Conservation (phyloP, 2,113 vertebrate species). For the Cercocebus atys region DNA sequence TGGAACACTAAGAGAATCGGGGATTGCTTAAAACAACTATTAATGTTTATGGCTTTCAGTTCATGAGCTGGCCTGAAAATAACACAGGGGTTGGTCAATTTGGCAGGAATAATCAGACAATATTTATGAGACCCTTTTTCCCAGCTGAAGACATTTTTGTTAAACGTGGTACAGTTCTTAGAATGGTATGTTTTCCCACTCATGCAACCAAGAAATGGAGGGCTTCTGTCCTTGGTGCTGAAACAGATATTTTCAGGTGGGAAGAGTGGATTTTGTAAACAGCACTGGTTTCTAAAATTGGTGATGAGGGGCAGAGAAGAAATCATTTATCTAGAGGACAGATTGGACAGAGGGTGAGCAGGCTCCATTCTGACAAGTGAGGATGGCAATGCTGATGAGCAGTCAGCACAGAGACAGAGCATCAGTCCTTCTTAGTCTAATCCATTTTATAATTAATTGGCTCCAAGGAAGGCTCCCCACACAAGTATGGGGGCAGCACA, state of each 20-base stretch:
- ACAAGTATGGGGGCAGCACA: background rate
- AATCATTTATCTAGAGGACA: background rate
- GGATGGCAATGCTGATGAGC: background rate
- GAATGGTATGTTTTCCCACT: background rate
- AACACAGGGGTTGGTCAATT: background rate
- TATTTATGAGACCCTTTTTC: background rate
- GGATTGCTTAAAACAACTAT: background rate
- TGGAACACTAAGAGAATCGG: background rate
- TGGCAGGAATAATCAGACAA: background rate
- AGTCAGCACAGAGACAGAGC: background rate
- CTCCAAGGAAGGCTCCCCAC: background rate
- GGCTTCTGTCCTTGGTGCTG: background rate
- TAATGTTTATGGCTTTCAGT: background rate
- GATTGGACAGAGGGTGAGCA: background rate
- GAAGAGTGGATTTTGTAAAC: background rate
- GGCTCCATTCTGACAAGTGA: background rate
- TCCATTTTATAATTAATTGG: background rate
- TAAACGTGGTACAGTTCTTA: background rate
- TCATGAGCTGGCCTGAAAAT: background rate
- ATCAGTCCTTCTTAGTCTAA: background rate
- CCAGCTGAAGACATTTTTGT: background rate
- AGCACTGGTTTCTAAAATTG: background rate
- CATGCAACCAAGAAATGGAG: background rate
- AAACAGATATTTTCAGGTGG: background rate
- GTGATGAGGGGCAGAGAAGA: background rate